Conservation (phyloP, 2,888 invertebrate genomes). For the Zygogramma bicolorata region DNA sequence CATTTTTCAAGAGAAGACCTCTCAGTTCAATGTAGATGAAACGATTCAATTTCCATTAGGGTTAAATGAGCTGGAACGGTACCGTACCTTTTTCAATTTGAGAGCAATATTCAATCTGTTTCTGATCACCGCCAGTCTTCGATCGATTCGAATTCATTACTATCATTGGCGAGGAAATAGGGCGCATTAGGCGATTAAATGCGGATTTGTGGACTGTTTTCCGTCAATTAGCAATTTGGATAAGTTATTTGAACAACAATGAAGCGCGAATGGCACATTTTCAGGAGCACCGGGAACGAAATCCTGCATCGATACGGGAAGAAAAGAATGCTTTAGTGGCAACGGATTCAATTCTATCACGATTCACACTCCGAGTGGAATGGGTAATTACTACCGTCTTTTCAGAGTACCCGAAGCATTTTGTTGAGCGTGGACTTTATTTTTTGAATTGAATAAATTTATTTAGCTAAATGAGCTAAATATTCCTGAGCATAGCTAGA, state of each 20-base stretch:
- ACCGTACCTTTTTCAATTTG: constrained; percentile 13
- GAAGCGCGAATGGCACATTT: background rate
- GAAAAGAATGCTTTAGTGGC: no score
- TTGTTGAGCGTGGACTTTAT: no score
- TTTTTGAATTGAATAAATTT: no score
- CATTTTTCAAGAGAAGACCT: constrained; percentile 33
- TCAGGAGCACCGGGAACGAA: background rate
- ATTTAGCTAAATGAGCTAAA: no score
- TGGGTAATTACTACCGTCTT: no score
- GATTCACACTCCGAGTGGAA: no score
- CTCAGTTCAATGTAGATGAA: constrained; percentile 33
- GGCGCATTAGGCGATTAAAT: background rate
- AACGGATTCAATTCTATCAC: no score
- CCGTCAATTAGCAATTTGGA: background rate
- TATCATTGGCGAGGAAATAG: background rate
- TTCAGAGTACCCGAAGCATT: no score
- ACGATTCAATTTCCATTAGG: constrained; percentile 32
- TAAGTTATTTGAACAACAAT: constrained; percentile 6
- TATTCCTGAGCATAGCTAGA: no score
- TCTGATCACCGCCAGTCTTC: constrained; percentile 15
- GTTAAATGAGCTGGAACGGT: constrained; percentile 30
- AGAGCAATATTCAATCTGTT: constrained; percentile 20
- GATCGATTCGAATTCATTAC: constrained; percentile 9
- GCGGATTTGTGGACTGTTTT: constrained; percentile 5
- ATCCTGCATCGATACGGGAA: no score